Evolutionary conservation across 1,140 invertebrate species (phyloP).

Genomic region (Maconellicoccus hirsutus): DNA sequence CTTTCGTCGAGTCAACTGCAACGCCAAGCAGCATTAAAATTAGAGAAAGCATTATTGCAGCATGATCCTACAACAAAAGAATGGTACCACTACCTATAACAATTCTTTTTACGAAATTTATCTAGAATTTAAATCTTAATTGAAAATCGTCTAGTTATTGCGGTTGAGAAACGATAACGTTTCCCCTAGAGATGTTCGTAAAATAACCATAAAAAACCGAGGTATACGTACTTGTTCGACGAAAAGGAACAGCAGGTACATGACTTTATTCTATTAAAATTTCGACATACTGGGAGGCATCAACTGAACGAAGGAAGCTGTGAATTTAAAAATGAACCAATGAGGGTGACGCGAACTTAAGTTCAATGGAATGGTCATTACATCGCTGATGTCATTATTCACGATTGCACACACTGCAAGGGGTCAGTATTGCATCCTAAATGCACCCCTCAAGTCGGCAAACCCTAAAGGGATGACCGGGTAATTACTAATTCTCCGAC

Average conservation of each 20-base stretch:
- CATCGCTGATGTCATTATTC: constrained; percentile 1
- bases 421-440: background rate
- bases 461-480: constrained; percentile 18
- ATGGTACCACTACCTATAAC: background rate
- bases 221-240: too few relatives aligned
- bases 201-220: too few relatives aligned
- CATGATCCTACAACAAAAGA: background rate
- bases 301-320: background rate
- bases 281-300: background rate
- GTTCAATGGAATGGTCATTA: constrained; percentile 22
- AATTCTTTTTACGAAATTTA: background rate
- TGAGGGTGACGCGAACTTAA: background rate
- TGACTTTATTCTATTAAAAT: background rate
- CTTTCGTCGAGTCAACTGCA: constrained; percentile 36
- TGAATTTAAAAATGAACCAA: background rate
- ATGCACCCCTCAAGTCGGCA: constrained; percentile 16
- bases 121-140: background rate
- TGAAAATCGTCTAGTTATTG: too few relatives aligned
- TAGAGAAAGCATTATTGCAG: background rate
- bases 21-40: constrained; percentile 21
- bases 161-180: background rate
- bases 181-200: too few relatives aligned
- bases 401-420: background rate
- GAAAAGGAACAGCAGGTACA: too few relatives aligned
- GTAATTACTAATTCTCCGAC: constrained; percentile 18